Evolutionary conservation across 2,113 vertebrate species (phyloP).

Genomic region (Progne subis): DNA sequence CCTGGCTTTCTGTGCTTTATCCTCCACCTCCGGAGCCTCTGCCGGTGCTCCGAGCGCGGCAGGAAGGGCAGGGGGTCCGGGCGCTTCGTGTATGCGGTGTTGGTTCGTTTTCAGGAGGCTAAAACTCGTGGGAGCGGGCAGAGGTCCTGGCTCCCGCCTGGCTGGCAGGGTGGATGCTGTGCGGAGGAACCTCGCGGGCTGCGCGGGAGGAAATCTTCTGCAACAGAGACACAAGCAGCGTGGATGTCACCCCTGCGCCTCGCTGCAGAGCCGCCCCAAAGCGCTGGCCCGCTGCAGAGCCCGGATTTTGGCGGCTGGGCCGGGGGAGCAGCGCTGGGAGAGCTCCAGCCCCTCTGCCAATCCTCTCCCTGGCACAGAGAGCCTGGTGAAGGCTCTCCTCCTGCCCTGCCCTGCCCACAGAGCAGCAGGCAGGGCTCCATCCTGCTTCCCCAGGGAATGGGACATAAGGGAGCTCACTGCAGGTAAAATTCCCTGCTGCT

Average conservation of each 20-base stretch:
- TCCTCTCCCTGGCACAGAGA: neutral
- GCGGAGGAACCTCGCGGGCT: constrained; percentile 55
- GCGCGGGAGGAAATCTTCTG: constrained; percentile 70
- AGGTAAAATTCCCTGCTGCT: neutral
- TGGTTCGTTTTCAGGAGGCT: neutral
- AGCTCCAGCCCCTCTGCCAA: neutral
- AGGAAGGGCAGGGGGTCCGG: constrained; percentile 38
- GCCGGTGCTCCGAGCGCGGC: too few relatives aligned
- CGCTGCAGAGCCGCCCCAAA: neutral
- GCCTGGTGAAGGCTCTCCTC: neutral
- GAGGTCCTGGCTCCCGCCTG: constrained; percentile 31
- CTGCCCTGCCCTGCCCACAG: neutral
- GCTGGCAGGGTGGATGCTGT: neutral
- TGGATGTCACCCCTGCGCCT: neutral
- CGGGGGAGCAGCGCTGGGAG: neutral
- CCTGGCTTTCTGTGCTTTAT: constrained; percentile 72
- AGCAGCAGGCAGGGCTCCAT: neutral
- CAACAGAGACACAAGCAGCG: neutral
- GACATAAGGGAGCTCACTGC: neutral
- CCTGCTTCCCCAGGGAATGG: neutral
- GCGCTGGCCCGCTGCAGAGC: neutral
- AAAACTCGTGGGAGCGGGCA: constrained; percentile 10
- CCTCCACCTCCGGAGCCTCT: constrained; percentile 45
- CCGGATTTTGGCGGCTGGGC: too few relatives aligned
- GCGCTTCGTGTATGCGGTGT: neutral